Conservation (phyloP, 1,140 invertebrate genomes). For the Phenacoccus solenopsis region DNA sequence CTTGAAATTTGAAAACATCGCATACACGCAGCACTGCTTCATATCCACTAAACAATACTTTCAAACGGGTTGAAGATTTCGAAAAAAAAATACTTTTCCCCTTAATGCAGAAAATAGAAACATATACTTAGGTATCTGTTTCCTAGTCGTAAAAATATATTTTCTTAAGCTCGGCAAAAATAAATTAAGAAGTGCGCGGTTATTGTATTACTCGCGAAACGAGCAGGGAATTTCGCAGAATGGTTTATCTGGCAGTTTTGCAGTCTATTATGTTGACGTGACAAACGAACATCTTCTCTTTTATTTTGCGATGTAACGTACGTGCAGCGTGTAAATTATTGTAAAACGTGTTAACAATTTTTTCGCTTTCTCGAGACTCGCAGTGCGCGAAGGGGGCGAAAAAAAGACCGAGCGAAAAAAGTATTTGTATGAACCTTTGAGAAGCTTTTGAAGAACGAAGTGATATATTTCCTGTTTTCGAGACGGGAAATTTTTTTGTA, state of each 20-base stretch:
- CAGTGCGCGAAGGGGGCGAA: not conserved
- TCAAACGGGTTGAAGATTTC: no score
- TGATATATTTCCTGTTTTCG: not conserved
- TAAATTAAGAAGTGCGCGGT: not conserved
- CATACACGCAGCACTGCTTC: no score
- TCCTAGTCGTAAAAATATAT: not conserved
- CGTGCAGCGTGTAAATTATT: constrained; percentile 1
- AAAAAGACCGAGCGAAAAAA: not conserved
- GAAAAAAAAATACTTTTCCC: no score
- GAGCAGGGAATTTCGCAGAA: not conserved
- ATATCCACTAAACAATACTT: no score
- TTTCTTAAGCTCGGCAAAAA: not conserved
- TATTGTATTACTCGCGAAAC: not conserved
- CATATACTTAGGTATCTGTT: no score
- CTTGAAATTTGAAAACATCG: no score
- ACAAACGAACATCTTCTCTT: not conserved
- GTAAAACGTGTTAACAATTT: constrained; percentile 2
- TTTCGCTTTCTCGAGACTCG: not conserved
- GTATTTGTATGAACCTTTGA: not conserved
- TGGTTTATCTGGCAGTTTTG: not conserved
- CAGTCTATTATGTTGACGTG: not conserved
- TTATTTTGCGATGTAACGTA: not conserved
- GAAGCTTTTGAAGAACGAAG: not conserved
- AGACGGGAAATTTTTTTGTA: not conserved
- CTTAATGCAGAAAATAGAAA: no score